A percentile compares a stretch with the other conserved stretches of the same genome.
These are phyloP conservation scores for Lasiurus cinereus DNA, from an alignment of 2,113 vertebrate genomes.

Conservation along the genomic window DNA sequence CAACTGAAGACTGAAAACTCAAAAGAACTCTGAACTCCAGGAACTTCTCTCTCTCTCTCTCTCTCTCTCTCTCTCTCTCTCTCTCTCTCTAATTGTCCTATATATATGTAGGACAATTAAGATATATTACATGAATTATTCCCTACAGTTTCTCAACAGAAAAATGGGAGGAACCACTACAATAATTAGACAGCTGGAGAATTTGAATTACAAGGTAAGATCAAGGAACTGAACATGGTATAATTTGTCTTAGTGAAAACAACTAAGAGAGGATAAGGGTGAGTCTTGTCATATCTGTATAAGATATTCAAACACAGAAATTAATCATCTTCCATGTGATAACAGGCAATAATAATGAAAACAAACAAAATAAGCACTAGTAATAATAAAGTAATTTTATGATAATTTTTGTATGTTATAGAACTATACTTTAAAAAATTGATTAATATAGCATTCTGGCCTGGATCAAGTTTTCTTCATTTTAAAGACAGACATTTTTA, in stretches of 20 bases:
- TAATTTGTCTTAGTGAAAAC: conserved; percentile 18
- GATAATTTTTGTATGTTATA: background rate
- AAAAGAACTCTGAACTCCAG: background rate
- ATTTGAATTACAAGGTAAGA: conserved; percentile 56
- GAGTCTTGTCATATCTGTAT: background rate
- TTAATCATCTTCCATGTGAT: background rate
- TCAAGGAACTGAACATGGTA: conserved; percentile 22
- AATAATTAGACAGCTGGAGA: conserved; percentile 50
- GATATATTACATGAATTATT: background rate
- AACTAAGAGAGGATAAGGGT: background rate
- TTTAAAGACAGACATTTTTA: background rate
- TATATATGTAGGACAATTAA: background rate
- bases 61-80: too few species aligned
- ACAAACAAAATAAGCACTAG: background rate
- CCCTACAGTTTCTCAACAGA: background rate
- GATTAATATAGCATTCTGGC: background rate
- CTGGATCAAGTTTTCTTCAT: background rate
- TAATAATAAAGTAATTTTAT: background rate
- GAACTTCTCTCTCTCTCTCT: background rate
- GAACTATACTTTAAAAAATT: background rate
- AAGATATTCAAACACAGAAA: background rate
- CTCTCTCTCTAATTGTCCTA: too few species aligned
- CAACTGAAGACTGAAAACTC: background rate
- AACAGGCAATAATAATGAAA: background rate
- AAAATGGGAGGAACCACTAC: background rate